Percentiles rank a stretch among this genome's conserved stretches.
phyloP scores from a whole-genome alignment of 2,113 vertebrate genomes.

The Rhipidura dahli region DNA sequence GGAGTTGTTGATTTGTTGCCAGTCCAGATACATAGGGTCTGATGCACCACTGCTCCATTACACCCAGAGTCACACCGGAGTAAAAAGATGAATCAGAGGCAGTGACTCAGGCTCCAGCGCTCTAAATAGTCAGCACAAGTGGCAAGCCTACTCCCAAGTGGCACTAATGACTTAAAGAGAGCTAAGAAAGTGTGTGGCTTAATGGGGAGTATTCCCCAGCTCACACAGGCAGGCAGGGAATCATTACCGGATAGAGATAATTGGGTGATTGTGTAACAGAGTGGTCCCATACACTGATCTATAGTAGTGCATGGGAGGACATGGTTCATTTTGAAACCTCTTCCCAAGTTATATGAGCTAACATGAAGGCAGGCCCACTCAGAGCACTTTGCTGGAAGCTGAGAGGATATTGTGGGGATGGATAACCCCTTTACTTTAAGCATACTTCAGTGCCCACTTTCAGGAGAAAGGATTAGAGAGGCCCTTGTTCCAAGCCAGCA shows the following conservation, averaged over 20 bases:
- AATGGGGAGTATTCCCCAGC: not conserved
- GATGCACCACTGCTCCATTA: not conserved
- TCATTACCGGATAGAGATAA: not conserved
- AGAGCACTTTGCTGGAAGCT: not conserved
- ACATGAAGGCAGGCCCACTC: not conserved
- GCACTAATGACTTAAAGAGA: constrained; percentile 2
- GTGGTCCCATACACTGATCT: not conserved
- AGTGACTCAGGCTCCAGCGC: not conserved
- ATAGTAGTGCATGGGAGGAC: not conserved
- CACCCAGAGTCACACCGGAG: not conserved
- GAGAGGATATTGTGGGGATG: not conserved
- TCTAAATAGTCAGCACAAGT: constrained; percentile 43
- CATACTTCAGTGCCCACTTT: not conserved
- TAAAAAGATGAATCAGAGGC: constrained; percentile 31
- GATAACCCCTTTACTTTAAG: not conserved
- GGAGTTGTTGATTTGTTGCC: not conserved
- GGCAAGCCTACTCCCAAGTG: not conserved
- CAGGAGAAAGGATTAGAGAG: not conserved
- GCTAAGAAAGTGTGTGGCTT: not conserved
- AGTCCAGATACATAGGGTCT: not conserved
- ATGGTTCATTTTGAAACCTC: not conserved
- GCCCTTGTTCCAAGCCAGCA: not conserved
- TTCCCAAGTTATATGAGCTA: not conserved
- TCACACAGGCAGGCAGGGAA: not conserved
- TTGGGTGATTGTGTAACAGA: not conserved